Percentiles rank a stretch among this genome's conserved stretches.
Evolutionary conservation across 2,113 vertebrate species (phyloP).

Genomic region (Turdus rufiventris): DNA sequence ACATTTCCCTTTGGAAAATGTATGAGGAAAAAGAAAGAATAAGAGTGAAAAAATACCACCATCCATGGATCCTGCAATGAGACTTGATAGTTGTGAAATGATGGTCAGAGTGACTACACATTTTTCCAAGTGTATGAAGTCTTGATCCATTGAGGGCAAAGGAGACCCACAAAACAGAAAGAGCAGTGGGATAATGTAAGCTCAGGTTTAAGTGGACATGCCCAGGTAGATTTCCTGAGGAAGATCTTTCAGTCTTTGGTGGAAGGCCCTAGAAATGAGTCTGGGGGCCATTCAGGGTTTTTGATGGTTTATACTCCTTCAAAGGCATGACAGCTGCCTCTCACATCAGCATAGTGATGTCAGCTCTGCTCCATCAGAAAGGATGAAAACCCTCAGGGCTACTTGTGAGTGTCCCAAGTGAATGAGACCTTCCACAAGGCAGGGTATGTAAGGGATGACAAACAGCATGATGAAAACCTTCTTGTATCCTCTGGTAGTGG

Average conservation of each 20-base stretch:
- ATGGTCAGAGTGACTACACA: neutral
- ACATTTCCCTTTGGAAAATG: neutral
- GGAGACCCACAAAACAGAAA: neutral
- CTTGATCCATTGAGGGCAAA: neutral
- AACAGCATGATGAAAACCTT: rapidly evolving
- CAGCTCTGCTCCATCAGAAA: neutral
- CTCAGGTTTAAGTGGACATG: neutral
- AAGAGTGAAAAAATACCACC: neutral
- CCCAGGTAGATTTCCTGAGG: too few relatives aligned
- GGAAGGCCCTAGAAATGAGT: neutral
- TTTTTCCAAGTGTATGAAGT: neutral
- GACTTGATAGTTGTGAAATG: neutral
- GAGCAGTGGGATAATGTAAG: neutral
- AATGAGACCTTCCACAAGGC: neutral
- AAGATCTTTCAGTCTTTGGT: neutral
- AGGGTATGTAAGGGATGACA: neutral
- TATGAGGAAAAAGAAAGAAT: neutral
- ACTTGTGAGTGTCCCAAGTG: rapidly evolving
- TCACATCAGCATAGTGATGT: neutral
- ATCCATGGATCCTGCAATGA: too few relatives aligned
- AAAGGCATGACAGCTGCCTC: neutral
- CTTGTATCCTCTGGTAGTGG: neutral
- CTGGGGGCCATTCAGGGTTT: rapidly evolving
- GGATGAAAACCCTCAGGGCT: neutral
- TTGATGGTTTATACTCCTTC: neutral